Evolutionary conservation across 2,888 invertebrate species (phyloP).

Genomic region (Sinohyriopsis cumingii): DNA sequence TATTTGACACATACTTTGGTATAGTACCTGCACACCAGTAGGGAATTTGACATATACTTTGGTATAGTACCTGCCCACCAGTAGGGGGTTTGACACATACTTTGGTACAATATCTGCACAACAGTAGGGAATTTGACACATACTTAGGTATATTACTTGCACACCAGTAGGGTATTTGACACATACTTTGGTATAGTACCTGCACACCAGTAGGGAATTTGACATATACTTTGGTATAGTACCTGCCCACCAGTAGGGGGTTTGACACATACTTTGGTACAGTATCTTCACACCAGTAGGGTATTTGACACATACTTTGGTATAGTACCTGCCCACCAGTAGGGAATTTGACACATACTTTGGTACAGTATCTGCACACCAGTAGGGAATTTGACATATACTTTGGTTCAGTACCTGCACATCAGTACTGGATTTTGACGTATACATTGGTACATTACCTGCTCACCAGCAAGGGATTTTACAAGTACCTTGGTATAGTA

Average conservation of each 20-base stretch:
- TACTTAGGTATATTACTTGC: too few relatives aligned
- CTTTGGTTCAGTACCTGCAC: conserved; percentile 63
- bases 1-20: conserved; percentile 74
- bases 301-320: too few relatives aligned
- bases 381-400: too few relatives aligned
- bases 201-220: conserved; percentile 69
- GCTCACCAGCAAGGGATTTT: too few relatives aligned
- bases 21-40: conserved; percentile 13
- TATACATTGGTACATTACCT: conserved; percentile 70
- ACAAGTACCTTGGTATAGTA: too few relatives aligned
- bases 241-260: conserved; percentile 72
- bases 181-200: too few relatives aligned
- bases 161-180: too few relatives aligned
- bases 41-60: too few relatives aligned
- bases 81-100: conserved; percentile 74
- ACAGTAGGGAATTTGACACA: too few relatives aligned
- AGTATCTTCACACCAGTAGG: too few relatives aligned
- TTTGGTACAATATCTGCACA: conserved; percentile 62
- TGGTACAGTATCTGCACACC: conserved; percentile 54
- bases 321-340: conserved; percentile 69
- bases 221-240: conserved; percentile 73
- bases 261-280: conserved; percentile 74
- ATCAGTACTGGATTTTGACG: conserved; percentile 72
- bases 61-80: conserved; percentile 67
- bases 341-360: conserved; percentile 74